Evolutionary conservation across 1,140 invertebrate genomes (phyloP).

Genomic region (Cryptotermes secundus): DNA sequence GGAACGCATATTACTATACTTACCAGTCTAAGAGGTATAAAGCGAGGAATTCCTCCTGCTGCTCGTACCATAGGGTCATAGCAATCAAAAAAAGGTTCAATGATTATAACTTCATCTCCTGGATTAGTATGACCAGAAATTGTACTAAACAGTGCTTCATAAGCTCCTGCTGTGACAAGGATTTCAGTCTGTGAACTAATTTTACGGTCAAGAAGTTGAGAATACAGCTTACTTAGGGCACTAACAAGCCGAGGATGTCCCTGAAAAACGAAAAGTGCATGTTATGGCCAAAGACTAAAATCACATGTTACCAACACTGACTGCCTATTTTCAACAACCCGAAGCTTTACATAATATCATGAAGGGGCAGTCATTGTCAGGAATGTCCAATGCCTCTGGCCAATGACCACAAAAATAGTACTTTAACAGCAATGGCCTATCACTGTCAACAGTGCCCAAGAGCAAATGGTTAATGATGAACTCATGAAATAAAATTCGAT

Average conservation of each 20-base stretch:
- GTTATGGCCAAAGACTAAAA: no score
- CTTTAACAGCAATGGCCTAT: no score
- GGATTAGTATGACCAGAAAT: slow-evolving; percentile 82
- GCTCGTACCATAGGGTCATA: slow-evolving; percentile 92
- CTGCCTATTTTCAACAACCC: no score
- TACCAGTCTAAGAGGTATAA: slow-evolving; percentile 84
- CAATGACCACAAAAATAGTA: no score
- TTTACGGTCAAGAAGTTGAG: slow-evolving; percentile 67
- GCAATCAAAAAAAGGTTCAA: slow-evolving; percentile 98
- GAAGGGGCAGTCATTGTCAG: no score
- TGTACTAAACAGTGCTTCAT: slow-evolving; percentile 84
- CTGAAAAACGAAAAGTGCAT: slow-evolving; percentile 56
- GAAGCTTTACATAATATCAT: no score
- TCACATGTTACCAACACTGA: no score
- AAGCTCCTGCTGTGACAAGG: slow-evolving; percentile 87
- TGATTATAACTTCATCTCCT: slow-evolving; percentile 93
- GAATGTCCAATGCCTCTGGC: no score
- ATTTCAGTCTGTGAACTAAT: slow-evolving; percentile 84
- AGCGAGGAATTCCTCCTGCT: slow-evolving; percentile 84
- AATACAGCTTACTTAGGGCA: slow-evolving; percentile 82
- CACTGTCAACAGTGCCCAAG: no score
- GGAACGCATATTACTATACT: slow-evolving; percentile 40
- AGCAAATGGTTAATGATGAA: no score
- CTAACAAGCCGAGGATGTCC: slow-evolving; percentile 89
- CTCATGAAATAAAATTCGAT: no score